Conservation (phyloP, 1,140 invertebrate genomes). For the Lutraria rhynchaena region DNA sequence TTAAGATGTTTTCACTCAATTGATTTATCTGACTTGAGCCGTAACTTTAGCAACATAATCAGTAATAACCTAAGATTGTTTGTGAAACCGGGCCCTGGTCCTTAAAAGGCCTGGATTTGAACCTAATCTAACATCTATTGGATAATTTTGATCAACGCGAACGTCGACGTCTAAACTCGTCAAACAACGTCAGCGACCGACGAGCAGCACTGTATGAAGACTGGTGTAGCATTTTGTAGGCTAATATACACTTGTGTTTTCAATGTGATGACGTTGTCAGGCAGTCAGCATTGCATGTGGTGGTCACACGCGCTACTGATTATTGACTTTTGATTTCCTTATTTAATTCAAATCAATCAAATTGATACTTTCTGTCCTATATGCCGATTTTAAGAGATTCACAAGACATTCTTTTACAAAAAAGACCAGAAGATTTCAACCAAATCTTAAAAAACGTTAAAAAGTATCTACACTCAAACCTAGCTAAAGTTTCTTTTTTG, state of each 20-base stretch:
- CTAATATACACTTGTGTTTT: conserved; percentile 1
- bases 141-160: not conserved
- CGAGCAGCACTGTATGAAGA: conserved; percentile 13
- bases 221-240: not conserved
- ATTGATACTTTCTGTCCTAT: not conserved
- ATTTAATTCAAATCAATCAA: no score
- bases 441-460: conserved; percentile 3
- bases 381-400: no score
- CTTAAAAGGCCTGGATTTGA: not conserved
- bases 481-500: conserved; percentile 10
- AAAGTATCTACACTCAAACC: conserved; percentile 11
- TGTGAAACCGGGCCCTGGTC: no score
- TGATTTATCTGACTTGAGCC: no score
- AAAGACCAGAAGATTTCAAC: not conserved
- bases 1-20: no score
- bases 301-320: not conserved
- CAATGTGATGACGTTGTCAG: not conserved
- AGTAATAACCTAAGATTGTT: no score
- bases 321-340: no score
- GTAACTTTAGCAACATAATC: no score
- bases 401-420: no score
- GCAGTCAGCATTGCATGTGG: not conserved
- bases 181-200: not conserved
- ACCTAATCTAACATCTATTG: not conserved
- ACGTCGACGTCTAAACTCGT: conserved; percentile 7